Base-by-base conservation (phyloP, 1,140 invertebrate species). In the Brachionus rubens region DNA sequence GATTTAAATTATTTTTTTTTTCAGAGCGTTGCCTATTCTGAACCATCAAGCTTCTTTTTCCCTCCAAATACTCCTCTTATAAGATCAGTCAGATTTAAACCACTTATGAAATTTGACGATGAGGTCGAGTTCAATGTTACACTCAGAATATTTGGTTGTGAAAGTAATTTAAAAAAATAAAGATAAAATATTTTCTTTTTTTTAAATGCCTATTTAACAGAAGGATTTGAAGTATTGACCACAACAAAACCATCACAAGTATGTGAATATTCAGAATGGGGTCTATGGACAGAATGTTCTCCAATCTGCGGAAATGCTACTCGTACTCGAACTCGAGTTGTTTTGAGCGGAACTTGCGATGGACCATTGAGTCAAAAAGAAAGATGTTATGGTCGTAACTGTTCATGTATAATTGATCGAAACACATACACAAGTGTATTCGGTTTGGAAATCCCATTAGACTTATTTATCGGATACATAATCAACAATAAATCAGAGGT, bases 391-490 rank as follows among this genome's bases (percentile, higher is more conserved):
- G 24, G 19, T 19, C 7, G 9, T 10, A 4, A 48, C 12, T 70
- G 65, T 48, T 19, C 14, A 2, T 70, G 65, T 50, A 0, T 36
- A 0, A 48, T 70, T 48, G 21, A 48, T 19, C 12, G 16, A 33
- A 26, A 28, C 5, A 30, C 26, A 5, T 48, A 48, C 41, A 19
- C 19, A 16, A n/a, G 16, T 33, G 19, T 7, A 6, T 33, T 50
- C 1, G 28, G 36, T 10, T 6, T 3, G 12, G 43, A 70, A 16
- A 30, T 33, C 5, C 50, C 72, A 6, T 3, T 75, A 1, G 48
- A 46, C 43, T 54, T 56, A 16, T 14, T 41, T 30, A 16, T 75
- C 47, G 48, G 72, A 30, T 56, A 36, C 2, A 75, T 75, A 19
- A 10, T 28, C n/a, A 75, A 54, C 41, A 40, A 72, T 47, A 10